Percentiles rank a stretch among this genome's conserved stretches.
These are phyloP conservation scores for Eunapius fragilis DNA, from an alignment of 37 sponge, comb jelly and placozoan species.

Conservation along the genomic window DNA sequence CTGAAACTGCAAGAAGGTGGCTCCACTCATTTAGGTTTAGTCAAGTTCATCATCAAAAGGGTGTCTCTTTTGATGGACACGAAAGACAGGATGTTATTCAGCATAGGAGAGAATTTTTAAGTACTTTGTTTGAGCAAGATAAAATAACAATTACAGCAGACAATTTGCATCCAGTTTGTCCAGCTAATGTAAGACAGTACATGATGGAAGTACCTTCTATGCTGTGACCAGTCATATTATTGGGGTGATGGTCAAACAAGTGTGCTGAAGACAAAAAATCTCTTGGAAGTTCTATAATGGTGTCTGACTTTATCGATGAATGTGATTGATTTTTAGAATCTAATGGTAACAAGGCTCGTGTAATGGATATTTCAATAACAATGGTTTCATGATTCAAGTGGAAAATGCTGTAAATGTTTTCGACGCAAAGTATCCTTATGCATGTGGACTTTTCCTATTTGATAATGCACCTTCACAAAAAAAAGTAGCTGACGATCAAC, in stretches of 20 bases:
- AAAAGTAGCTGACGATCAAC: not conserved
- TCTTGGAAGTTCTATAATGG: constrained; percentile 22
- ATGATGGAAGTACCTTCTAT: not conserved
- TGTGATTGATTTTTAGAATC: constrained; percentile 7
- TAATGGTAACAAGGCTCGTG: constrained; percentile 5
- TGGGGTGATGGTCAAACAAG: constrained; percentile 15
- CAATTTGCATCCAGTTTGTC: too few species aligned
- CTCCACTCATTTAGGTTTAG: constrained; percentile 20
- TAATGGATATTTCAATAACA: not conserved
- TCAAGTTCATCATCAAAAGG: not conserved
- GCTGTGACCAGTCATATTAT: constrained; percentile 4
- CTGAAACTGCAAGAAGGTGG: constrained; percentile 11
- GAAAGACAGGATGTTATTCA: constrained; percentile 9
- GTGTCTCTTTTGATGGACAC: constrained; percentile 40
- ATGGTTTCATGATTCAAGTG: not conserved
- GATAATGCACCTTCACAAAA: constrained; percentile 27
- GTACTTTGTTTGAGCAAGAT: not conserved
- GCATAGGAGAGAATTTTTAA: not conserved
- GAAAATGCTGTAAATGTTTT: not conserved
- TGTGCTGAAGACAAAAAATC: constrained; percentile 12
- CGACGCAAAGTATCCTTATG: constrained; percentile 1
- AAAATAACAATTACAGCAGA: not conserved
- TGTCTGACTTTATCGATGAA: constrained; percentile 39
- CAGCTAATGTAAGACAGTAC: not conserved
- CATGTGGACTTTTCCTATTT: constrained; percentile 2